A percentile compares a stretch with the other conserved stretches of the same genome.
Evolutionary conservation across 2,888 invertebrate genomes (phyloP).

Genomic region (Meteorus cinctellus): DNA sequence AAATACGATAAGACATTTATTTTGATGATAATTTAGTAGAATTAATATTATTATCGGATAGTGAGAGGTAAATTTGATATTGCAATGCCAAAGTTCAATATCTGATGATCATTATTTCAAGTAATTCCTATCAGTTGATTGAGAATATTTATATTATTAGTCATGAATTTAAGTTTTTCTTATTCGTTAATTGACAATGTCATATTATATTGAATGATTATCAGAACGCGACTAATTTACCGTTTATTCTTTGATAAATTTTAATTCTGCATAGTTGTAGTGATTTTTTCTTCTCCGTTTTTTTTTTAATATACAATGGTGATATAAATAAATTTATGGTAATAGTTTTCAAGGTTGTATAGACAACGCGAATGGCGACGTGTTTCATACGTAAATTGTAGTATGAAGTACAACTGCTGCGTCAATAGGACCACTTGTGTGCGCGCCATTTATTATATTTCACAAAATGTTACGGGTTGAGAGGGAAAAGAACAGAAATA

Average conservation of each 20-base stretch:
- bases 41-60: background rate
- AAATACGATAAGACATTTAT: background rate
- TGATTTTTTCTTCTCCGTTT: background rate
- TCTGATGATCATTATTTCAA: background rate
- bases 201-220: background rate
- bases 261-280: background rate
- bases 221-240: background rate
- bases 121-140: background rate
- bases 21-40: background rate
- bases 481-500: background rate
- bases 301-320: background rate
- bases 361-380: background rate
- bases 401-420: slow-evolving; percentile 2
- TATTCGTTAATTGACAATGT: background rate
- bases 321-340: slow-evolving; percentile 4
- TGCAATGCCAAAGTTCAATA: background rate
- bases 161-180: background rate
- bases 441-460: background rate
- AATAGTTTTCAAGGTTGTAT: background rate
- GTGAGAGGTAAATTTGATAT: background rate
- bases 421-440: slow-evolving; percentile 4
- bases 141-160: background rate
- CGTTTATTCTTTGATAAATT: background rate
- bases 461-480: background rate
- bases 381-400: slow-evolving; percentile 3